Base-by-base conservation (phyloP, 2,113 vertebrate species). In the Bos taurus region DNA sequence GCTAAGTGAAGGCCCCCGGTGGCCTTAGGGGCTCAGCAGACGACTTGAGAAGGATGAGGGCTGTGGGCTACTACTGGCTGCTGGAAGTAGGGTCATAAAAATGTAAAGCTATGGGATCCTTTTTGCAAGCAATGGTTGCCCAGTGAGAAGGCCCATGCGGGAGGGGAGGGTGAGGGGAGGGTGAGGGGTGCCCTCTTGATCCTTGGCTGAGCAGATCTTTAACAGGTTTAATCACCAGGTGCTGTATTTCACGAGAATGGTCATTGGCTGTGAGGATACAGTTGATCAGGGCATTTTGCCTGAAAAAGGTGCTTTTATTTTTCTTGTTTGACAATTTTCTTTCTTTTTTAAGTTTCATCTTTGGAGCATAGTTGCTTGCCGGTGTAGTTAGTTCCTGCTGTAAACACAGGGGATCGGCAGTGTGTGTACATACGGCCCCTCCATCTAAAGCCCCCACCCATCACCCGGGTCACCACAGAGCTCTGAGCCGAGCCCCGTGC, bases 351-450 rank as follows among this genome's bases (percentile, higher is more conserved):
- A 6, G 11, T 14, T 7, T 40, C 23, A 0, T 7, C 43, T 23
- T 3, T 43, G 21, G 59, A 43, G 23, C 7, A 2, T 12, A 3
- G 3, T 14, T 25, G 28, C 71, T 14, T 2, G 6, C 21, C 21
- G 0, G 0, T 2, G 36, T 7, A 3, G 71, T 40, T 3, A 43
- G 36, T 7, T 14, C 23, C 5, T 26, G 71, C 71, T 4, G 23
- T 43, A 5, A 6, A 3, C 36, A 12, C 9, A 3, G 36, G 6
- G 36, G 17, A 0, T 77, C 71, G 2, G 36, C 1, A 2, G 11
- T 3, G 1, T 7, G 19, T 10, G 11, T 2, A 2, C 21, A 3
- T 0, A 0, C 5, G 7, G 2, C 11, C 71, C 36, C 71, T 77
- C 71, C 3, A 0, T 25, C 36, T 14, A 3, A 3, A 25, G 71